These are phyloP conservation scores for Limnephilus rhombicus DNA, from an alignment of 2,888 invertebrate genomes.

Conservation along the genomic window DNA sequence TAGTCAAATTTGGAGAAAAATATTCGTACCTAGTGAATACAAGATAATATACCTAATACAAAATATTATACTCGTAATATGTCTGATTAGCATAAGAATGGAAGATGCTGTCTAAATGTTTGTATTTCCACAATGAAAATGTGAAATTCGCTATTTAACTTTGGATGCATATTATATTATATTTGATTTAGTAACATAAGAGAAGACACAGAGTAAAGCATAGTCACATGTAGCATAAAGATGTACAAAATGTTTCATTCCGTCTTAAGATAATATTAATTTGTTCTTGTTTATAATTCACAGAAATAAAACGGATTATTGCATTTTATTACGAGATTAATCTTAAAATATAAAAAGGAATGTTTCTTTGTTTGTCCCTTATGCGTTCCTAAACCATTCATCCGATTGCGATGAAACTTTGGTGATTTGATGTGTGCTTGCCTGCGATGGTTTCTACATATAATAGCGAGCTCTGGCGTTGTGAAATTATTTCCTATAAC, in stretches of 20 bases:
- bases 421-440: no score
- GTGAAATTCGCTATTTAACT: neutral
- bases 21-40: neutral
- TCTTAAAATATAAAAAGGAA: neutral
- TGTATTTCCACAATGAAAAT: neutral
- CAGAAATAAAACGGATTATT: neutral
- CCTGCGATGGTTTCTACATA: no score
- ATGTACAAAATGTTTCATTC: neutral
- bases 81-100: neutral
- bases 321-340: neutral
- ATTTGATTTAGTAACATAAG: neutral
- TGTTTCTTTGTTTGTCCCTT: no score
- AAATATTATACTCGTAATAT: neutral
- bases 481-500: no score
- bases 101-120: neutral
- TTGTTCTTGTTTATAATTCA: neutral
- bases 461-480: no score
- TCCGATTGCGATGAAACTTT: no score
- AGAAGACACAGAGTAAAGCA: neutral
- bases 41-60: neutral
- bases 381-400: no score
- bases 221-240: neutral
- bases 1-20: neutral
- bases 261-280: neutral
- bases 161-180: neutral